Conservation (phyloP, 2,888 invertebrate species). For the Aporophyla nigra region DNA sequence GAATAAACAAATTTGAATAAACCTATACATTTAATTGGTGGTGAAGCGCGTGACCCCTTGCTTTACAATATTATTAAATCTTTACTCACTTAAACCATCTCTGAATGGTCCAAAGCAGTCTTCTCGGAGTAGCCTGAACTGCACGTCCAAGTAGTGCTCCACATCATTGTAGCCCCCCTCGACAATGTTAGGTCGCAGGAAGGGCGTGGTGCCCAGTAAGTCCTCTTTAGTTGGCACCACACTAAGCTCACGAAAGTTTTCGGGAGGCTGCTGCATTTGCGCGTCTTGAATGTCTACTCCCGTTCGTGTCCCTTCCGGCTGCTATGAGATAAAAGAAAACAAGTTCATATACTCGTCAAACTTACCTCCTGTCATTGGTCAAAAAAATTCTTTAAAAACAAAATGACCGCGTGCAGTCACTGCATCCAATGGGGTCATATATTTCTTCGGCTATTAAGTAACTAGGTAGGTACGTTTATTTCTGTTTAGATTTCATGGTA, state of each 20-base stretch:
- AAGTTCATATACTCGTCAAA: background rate
- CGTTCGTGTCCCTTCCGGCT: conserved; percentile 24
- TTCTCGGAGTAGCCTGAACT: conserved; percentile 94
- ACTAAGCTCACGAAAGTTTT: conserved; percentile 80
- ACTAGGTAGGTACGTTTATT: background rate
- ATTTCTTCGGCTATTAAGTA: background rate
- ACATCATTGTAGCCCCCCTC: conserved; percentile 92
- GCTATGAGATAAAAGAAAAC: conserved; percentile 4
- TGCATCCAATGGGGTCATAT: background rate
- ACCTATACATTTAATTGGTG: background rate
- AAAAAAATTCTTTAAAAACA: background rate
- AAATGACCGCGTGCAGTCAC: background rate
- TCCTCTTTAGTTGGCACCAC: conserved; percentile 79
- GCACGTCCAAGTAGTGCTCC: conserved; percentile 94
- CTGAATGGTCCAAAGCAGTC: conserved; percentile 95
- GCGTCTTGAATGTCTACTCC: background rate
- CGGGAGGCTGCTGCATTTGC: conserved; percentile 74
- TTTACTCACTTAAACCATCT: conserved; percentile 90
- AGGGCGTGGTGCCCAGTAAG: conserved; percentile 75
- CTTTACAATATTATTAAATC: background rate
- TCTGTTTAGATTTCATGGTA: background rate
- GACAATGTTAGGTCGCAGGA: conserved; percentile 89
- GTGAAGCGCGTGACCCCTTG: background rate
- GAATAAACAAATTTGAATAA: background rate
- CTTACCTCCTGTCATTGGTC: background rate